Conservation (phyloP, 2,113 vertebrate species). For the Sula dactylatra region DNA sequence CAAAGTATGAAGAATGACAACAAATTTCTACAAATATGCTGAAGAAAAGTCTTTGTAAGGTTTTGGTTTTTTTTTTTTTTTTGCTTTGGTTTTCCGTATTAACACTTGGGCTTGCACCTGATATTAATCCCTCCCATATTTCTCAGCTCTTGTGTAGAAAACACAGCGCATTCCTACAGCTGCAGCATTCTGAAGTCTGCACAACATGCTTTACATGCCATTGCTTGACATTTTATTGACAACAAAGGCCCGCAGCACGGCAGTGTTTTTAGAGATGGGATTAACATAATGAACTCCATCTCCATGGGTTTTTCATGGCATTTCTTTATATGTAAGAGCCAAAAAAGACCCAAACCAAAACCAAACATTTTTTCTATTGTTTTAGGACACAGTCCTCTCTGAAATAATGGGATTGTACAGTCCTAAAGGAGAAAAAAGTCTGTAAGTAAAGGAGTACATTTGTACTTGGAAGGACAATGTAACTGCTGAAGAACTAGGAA, state of each 20-base stretch:
- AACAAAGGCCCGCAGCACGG: neutral
- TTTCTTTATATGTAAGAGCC: neutral
- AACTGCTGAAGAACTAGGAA: neutral
- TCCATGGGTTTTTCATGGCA: conserved; percentile 3
- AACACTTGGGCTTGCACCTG: neutral
- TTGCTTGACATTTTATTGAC: conserved; percentile 59
- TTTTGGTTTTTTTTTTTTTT: neutral
- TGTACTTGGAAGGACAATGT: neutral
- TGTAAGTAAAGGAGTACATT: neutral
- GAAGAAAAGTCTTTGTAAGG: neutral
- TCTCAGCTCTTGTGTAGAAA: neutral
- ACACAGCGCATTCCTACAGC: neutral
- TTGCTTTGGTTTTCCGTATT: neutral
- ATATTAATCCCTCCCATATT: conserved; percentile 2
- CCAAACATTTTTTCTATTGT: neutral
- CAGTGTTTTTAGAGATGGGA: conserved; percentile 22
- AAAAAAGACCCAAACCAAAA: neutral
- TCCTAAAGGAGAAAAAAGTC: neutral
- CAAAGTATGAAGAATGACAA: neutral
- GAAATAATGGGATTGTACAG: neutral
- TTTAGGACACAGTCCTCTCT: neutral
- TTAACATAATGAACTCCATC: conserved; percentile 57
- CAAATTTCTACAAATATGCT: neutral
- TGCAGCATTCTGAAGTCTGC: neutral
- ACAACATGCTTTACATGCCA: conserved; percentile 27